These are phyloP conservation scores for Lacerta agilis DNA, from an alignment of 2,797 vertebrate species.

Conservation along the genomic window DNA sequence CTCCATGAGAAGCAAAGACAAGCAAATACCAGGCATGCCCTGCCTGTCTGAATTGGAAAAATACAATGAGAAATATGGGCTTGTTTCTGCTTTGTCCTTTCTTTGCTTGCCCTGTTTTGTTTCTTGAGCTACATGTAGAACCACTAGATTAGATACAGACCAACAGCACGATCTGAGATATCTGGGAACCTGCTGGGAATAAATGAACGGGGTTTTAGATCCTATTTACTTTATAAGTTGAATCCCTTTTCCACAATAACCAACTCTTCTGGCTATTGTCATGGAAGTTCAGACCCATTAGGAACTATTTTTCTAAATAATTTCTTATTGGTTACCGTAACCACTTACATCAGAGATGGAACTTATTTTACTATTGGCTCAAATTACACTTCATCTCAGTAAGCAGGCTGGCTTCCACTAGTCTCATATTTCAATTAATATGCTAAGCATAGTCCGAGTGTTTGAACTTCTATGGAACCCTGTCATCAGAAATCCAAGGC, in stretches of 20 bases:
- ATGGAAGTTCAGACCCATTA: background rate
- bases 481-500: background rate
- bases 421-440: background rate
- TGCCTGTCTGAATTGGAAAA: no score
- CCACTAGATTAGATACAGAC: background rate
- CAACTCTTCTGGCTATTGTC: background rate
- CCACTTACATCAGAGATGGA: background rate
- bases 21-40: no score
- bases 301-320: background rate
- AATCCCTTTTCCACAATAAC: background rate
- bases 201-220: background rate
- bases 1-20: no score
- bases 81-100: no score
- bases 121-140: no score
- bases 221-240: background rate
- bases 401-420: background rate
- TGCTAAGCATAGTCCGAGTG: background rate
- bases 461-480: background rate
- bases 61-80: no score
- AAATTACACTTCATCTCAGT: background rate
- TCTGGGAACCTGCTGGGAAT: background rate
- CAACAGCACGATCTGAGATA: no score
- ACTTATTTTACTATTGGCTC: background rate
- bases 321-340: background rate
- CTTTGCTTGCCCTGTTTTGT: no score